phyloP scores from a whole-genome alignment of 2,888 invertebrate genomes.

The Monochamus alternatus region DNA sequence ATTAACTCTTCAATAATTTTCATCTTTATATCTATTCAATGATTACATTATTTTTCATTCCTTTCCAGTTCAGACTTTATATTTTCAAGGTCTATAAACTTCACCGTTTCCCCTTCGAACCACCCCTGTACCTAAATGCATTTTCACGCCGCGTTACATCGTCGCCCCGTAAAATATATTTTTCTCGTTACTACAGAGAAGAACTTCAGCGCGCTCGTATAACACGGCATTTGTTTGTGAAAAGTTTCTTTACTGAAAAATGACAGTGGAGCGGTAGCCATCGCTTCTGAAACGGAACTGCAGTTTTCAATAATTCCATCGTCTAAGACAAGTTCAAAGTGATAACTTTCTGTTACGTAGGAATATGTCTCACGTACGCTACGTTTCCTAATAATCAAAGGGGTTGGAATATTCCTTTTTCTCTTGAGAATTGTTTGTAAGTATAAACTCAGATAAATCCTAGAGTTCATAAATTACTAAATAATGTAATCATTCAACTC shows the following conservation, averaged over 20 bases:
- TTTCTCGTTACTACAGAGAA: background rate
- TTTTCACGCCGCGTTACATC: slow-evolving; percentile 39
- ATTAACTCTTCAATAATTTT: too few species aligned
- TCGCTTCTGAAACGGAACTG: background rate
- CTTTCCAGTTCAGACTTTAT: too few species aligned
- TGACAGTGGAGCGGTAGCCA: background rate
- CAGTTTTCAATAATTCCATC: background rate
- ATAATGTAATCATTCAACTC: too few species aligned
- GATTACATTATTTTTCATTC: too few species aligned
- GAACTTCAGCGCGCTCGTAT: background rate
- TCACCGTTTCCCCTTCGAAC: too few species aligned
- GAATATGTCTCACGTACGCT: background rate
- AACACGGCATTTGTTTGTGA: background rate
- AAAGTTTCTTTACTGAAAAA: background rate
- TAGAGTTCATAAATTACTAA: too few species aligned
- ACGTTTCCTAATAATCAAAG: background rate
- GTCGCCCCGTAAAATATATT: background rate
- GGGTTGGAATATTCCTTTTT: background rate
- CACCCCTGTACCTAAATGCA: too few species aligned
- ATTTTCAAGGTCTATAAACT: too few species aligned
- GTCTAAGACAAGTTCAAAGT: background rate
- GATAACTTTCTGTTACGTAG: background rate
- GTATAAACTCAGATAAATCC: background rate
- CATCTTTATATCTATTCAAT: too few species aligned
- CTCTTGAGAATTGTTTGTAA: background rate